These are phyloP conservation scores for Tenualosa thibaudeaui DNA, from an alignment of 2,797 vertebrate genomes.

Conservation along the genomic window DNA sequence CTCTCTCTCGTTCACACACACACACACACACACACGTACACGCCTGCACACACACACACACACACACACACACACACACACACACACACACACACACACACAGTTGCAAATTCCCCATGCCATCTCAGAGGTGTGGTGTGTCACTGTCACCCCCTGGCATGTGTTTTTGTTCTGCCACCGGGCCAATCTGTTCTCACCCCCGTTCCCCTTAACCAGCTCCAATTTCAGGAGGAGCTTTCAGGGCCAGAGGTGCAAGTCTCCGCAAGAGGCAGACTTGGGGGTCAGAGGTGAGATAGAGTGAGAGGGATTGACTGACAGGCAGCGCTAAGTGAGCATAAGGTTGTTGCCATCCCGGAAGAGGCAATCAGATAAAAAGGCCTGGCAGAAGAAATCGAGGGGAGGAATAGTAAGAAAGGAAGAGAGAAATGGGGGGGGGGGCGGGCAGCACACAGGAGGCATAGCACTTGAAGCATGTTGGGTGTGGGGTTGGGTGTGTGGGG, in stretches of 20 bases:
- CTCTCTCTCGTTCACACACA: neutral
- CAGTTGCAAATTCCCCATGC: neutral
- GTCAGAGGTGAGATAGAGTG: neutral
- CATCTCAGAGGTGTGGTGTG: neutral
- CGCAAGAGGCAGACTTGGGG: neutral
- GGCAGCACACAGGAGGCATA: neutral
- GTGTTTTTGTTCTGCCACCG: neutral
- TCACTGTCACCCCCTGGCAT: neutral
- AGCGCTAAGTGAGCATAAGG: neutral
- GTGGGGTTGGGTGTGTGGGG: neutral
- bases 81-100: neutral
- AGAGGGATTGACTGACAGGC: neutral
- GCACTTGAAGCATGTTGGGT: neutral
- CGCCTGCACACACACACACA: neutral
- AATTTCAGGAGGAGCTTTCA: neutral
- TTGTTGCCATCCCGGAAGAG: neutral
- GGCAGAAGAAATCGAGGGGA: neutral
- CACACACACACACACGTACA: neutral
- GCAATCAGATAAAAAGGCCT: slow-evolving; percentile 39
- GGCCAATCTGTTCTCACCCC: neutral
- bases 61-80: neutral
- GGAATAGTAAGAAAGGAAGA: neutral
- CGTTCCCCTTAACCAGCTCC: neutral
- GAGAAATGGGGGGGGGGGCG: neutral
- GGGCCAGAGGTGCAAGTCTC: neutral